Evolutionary conservation across 2,113 vertebrate species (phyloP), one percentile per base, ranked within the genome.

Genomic region (Carassius carassius): DNA sequence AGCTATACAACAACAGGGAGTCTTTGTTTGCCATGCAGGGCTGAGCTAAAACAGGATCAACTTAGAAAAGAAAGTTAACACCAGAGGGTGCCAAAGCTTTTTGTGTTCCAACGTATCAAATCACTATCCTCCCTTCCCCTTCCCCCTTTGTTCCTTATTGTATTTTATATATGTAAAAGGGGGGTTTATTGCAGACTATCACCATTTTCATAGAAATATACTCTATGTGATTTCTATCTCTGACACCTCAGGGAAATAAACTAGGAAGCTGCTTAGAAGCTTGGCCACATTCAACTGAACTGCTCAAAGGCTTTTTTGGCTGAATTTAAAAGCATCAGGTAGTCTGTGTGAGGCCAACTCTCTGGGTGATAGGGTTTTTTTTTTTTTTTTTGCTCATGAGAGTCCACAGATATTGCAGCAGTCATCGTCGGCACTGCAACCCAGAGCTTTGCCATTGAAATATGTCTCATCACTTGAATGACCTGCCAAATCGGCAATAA

Each of bases 61-160:
- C 92, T 88, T 90, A 54, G 90, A 93, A 86, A 91, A 86, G 84
- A 44, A 90, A 87, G 84, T 87, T 88, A 94, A 95, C 94, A 95
- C 92, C 94, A 95, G 94, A 95, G 94, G 94, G 94, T 93, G 94
- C 94, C 93, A 94, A 95, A 95, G 94, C 92, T 94, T 93, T 90
- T 94, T 92, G 91, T 92, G 90, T 93, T 93, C 90, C 88, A 82
- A 81, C 74, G 79, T 49, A 80, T 69, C 84, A 81, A 69, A 63
- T 84, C 65, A 54, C 58, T 81, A 32, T 49, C 17, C 19, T 76
- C 5, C 77, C 37, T 65, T n/a, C 37, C 58, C 69, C 78, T n/a
- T 25, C 58, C 78, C 78, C 44, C 1, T 58, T 44, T 77, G 19
- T 62, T 32, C 60, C 86, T 83, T 78, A 82, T 85, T 87, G 78